Evolutionary conservation across 2,113 vertebrate species (phyloP).

Genomic region (Setophaga coronata): DNA sequence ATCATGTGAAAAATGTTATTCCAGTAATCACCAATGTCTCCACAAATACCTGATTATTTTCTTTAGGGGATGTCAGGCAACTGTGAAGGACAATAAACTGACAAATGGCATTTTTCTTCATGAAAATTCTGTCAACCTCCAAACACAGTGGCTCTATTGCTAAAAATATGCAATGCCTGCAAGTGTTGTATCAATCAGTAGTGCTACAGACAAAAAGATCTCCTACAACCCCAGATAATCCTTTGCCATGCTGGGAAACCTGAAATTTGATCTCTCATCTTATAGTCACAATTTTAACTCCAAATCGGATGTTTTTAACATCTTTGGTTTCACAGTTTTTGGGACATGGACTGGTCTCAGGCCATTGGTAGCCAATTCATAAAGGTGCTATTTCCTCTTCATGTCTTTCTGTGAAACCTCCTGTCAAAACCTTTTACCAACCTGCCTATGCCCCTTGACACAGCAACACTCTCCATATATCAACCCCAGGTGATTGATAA

Average conservation of each 20-base stretch:
- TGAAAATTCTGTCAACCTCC: background rate
- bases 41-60: background rate
- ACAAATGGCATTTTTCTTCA: background rate
- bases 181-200: background rate
- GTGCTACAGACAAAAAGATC: background rate
- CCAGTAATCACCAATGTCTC: background rate
- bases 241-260: background rate
- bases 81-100: background rate
- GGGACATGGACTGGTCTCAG: background rate
- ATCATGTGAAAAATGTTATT: background rate
- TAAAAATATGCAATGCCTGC: background rate
- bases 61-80: background rate
- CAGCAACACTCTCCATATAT: background rate
- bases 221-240: background rate
- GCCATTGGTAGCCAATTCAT: accelerated
- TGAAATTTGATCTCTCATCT: background rate
- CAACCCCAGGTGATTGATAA: background rate
- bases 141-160: background rate
- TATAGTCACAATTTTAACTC: background rate
- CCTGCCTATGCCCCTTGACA: background rate
- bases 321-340: background rate
- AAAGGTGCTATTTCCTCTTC: background rate
- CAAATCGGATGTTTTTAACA: background rate
- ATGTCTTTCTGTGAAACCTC: background rate
- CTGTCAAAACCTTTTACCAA: background rate